Evolutionary conservation across 2,797 vertebrate genomes (phyloP).

Genomic region (Tangara arthus): DNA sequence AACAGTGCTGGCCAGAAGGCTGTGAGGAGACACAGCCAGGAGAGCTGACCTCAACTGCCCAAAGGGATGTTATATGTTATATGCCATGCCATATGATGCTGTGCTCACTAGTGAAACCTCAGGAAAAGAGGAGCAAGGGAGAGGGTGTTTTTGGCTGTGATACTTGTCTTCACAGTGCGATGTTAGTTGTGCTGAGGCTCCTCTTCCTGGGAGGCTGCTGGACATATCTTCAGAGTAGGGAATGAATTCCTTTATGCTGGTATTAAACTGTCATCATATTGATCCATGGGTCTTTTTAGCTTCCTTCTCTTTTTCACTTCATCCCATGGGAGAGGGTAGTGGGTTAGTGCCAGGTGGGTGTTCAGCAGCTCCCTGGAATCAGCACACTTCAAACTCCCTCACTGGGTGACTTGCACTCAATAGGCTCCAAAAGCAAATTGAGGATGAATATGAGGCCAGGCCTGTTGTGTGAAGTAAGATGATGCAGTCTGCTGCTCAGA

Average conservation of each 20-base stretch:
- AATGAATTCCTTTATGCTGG: not conserved
- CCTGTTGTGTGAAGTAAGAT: not conserved
- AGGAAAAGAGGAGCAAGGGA: not conserved
- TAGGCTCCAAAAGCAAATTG: not conserved
- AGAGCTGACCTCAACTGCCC: not conserved
- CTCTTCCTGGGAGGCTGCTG: not conserved
- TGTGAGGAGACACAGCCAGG: not conserved
- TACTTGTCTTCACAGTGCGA: not conserved
- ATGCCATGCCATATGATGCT: not conserved
- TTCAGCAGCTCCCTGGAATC: not conserved
- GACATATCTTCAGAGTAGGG: not conserved
- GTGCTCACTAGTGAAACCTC: not conserved
- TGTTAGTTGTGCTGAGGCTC: not conserved
- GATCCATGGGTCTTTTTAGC: not conserved
- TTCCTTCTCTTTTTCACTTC: not conserved
- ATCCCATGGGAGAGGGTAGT: too few species aligned
- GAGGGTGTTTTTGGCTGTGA: not conserved
- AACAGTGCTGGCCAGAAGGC: not conserved
- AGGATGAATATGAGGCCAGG: not conserved
- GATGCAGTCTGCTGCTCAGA: not conserved
- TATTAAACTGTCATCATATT: not conserved
- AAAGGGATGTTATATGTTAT: rapidly evolving
- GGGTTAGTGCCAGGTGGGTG: not conserved
- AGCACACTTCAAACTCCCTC: not conserved
- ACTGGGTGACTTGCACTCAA: not conserved